These are phyloP conservation scores for Melipona quadrifasciata DNA, from an alignment of 1,140 invertebrate genomes.

Conservation along the genomic window DNA sequence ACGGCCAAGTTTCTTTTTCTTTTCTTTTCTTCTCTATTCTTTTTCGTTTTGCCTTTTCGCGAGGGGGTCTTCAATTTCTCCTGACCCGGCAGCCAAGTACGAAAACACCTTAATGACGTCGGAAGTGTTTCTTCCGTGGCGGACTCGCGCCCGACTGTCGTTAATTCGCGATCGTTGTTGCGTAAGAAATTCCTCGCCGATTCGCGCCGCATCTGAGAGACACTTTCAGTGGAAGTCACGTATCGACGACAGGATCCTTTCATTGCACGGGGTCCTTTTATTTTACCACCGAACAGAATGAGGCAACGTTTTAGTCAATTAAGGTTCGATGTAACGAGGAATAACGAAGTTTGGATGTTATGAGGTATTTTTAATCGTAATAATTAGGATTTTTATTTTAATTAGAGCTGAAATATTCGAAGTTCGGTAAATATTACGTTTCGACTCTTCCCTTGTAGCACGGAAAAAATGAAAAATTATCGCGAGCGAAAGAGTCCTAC, in stretches of 20 bases:
- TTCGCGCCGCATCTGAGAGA: background rate
- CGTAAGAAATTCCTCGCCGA: background rate
- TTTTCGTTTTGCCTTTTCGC: background rate
- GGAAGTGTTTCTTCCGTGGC: slow-evolving; percentile 35
- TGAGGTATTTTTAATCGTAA: too few relatives aligned
- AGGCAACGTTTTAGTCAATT: background rate
- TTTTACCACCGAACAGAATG: too few relatives aligned
- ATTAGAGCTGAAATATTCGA: too few relatives aligned
- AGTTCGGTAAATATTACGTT: too few relatives aligned
- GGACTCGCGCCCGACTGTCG: slow-evolving; percentile 15
- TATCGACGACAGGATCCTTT: background rate
- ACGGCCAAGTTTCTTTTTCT: background rate
- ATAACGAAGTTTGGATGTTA: too few relatives aligned
- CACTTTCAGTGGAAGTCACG: background rate
- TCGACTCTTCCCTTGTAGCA: too few relatives aligned
- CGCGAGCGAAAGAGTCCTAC: too few relatives aligned
- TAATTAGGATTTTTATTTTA: too few relatives aligned
- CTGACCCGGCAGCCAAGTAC: slow-evolving; percentile 14
- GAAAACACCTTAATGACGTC: slow-evolving; percentile 56
- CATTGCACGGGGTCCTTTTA: too few relatives aligned
- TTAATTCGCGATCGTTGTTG: slow-evolving; percentile 44
- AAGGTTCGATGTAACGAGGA: background rate
- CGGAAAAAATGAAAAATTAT: too few relatives aligned
- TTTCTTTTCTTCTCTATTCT: background rate
- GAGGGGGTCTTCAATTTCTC: slow-evolving; percentile 30